These are phyloP conservation scores for Seriola quinqueradiata DNA, from an alignment of 2,113 vertebrate genomes.

Conservation along the genomic window DNA sequence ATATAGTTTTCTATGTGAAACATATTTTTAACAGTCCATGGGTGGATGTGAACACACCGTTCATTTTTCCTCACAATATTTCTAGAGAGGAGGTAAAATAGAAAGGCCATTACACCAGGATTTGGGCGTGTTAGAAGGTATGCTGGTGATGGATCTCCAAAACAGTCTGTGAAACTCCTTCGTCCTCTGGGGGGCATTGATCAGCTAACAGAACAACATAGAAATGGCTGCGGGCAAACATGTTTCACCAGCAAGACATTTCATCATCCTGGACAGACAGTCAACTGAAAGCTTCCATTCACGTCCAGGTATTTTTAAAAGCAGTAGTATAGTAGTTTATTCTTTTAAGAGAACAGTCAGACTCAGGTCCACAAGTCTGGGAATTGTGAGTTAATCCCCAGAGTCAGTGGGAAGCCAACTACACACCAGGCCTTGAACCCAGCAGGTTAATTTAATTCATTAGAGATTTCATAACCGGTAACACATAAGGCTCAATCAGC, in stretches of 20 bases:
- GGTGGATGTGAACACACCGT: background rate
- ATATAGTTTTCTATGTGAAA: background rate
- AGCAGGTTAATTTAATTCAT: conserved; percentile 13
- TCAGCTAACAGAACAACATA: conserved; percentile 61
- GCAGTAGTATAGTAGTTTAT: conserved; percentile 23
- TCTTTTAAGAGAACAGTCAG: conserved; percentile 37
- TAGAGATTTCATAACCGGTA: background rate
- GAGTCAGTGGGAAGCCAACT: conserved; percentile 33
- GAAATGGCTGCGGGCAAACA: conserved; percentile 44
- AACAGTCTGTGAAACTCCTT: conserved; percentile 17
- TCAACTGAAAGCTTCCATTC: conserved; percentile 48
- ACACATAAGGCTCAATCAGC: background rate
- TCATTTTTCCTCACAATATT: background rate
- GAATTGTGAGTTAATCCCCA: conserved; percentile 47
- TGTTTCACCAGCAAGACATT: conserved; percentile 40
- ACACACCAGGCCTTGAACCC: conserved; percentile 37
- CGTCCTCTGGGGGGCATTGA: conserved; percentile 67
- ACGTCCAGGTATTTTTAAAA: conserved; percentile 53
- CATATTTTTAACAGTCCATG: background rate
- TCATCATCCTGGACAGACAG: conserved; percentile 46
- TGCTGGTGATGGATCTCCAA: conserved; percentile 13
- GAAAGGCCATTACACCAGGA: conserved; percentile 4
- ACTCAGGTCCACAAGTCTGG: conserved; percentile 14
- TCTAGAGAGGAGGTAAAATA: background rate
- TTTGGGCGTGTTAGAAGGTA: background rate